These are phyloP conservation scores for Glaucidium brasilianum DNA, from an alignment of 2,113 vertebrate genomes.

Conservation along the genomic window DNA sequence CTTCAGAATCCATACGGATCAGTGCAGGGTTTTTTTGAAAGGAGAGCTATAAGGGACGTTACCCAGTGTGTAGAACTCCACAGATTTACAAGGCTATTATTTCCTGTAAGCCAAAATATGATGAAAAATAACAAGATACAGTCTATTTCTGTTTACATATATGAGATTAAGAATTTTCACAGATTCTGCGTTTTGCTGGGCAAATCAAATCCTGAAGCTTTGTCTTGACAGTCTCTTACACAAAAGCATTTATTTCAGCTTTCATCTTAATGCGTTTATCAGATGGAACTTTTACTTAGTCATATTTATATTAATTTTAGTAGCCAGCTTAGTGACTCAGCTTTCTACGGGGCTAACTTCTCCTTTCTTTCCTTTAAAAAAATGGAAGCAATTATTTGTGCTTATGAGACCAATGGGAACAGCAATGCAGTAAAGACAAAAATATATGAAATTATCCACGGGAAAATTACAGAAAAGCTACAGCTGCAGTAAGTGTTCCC, in stretches of 20 bases:
- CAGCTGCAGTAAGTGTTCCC: conserved; percentile 16
- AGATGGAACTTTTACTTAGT: conserved; percentile 66
- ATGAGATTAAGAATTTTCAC: conserved; percentile 21
- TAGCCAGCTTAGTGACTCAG: conserved; percentile 55
- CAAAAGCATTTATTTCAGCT: conserved; percentile 48
- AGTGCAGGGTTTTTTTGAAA: background rate
- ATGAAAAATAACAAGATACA: conserved; percentile 33
- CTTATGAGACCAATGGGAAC: conserved; percentile 61
- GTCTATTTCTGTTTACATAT: conserved; percentile 38
- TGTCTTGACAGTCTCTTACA: conserved; percentile 22
- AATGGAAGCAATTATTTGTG: conserved; percentile 72
- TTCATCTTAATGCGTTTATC: conserved; percentile 48
- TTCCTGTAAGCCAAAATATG: conserved; percentile 31
- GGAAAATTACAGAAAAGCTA: conserved; percentile 62
- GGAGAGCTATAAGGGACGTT: background rate
- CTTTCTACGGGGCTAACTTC: conserved; percentile 57
- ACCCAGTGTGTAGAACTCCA: background rate
- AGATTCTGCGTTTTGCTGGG: conserved; percentile 26
- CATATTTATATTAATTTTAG: conserved; percentile 69
- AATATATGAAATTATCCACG: conserved; percentile 57
- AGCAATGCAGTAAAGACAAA: conserved; percentile 63
- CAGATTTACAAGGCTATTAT: conserved; percentile 18
- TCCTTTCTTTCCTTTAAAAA: conserved; percentile 67
- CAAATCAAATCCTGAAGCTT: conserved; percentile 47
- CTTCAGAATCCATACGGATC: background rate